Evolutionary conservation across 1,140 invertebrate genomes (phyloP).

Genomic region (Sipha flava): DNA sequence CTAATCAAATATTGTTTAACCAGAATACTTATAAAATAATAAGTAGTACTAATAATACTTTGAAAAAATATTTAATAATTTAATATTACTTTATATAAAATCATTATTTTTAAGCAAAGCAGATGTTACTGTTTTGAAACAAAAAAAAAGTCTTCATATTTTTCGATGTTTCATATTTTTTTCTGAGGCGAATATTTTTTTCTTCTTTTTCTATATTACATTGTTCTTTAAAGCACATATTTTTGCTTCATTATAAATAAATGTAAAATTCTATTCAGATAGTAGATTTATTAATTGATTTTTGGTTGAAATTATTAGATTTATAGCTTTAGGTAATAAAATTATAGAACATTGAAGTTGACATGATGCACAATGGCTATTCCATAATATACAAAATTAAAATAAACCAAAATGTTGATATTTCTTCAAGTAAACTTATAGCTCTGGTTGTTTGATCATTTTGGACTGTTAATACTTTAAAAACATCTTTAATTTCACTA

Average conservation of each 20-base stretch:
- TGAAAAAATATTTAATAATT: too few species aligned
- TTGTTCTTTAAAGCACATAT: neutral
- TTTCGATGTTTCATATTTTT: neutral
- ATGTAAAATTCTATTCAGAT: neutral
- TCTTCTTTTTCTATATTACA: neutral
- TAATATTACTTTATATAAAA: too few species aligned
- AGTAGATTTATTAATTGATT: neutral
- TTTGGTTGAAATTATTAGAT: neutral
- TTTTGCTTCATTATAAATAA: neutral
- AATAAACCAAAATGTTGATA: neutral
- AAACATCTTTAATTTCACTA: neutral
- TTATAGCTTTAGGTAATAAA: neutral
- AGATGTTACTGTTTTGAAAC: too few species aligned
- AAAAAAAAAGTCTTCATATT: neutral
- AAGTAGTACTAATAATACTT: too few species aligned
- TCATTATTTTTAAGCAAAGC: too few species aligned
- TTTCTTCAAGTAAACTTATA: neutral
- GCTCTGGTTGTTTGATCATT: neutral
- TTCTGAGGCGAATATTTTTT: neutral
- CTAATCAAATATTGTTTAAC: too few species aligned
- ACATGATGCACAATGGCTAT: neutral
- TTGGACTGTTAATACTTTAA: neutral
- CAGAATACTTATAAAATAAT: neutral
- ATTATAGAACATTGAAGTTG: neutral
- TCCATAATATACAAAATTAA: neutral